Conservation (phyloP, 2,113 vertebrate genomes). For the Labeo rohita region DNA sequence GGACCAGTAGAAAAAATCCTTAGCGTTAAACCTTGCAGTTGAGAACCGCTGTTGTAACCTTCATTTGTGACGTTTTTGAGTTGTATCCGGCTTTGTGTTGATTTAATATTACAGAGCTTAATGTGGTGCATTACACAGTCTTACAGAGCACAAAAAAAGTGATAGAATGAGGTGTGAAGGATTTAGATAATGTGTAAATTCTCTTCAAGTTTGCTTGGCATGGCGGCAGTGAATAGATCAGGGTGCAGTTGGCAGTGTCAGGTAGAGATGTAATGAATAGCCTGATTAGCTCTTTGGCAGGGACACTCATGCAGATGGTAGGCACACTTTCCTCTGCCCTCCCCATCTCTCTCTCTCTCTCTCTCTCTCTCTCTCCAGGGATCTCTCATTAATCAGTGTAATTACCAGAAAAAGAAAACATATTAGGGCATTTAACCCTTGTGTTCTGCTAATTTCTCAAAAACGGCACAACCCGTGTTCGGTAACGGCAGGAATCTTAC, state of each 20-base stretch:
- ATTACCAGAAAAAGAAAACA: conserved; percentile 42
- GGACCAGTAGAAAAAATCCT: no score
- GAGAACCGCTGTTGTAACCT: neutral
- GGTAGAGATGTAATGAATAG: conserved; percentile 48
- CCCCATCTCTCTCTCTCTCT: conserved; percentile 16
- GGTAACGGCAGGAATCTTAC: neutral
- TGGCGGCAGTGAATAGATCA: conserved; percentile 34
- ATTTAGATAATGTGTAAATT: conserved; percentile 32
- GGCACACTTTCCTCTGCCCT: conserved; percentile 27
- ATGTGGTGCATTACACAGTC: conserved; percentile 3
- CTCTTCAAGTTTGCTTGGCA: conserved; percentile 5
- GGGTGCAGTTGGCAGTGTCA: conserved; percentile 48
- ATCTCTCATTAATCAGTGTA: conserved; percentile 43
- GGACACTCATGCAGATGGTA: conserved; percentile 31
- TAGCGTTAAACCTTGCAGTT: no score
- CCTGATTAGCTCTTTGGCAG: conserved; percentile 50
- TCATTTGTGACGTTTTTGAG: neutral
- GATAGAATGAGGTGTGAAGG: conserved; percentile 26
- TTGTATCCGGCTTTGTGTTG: neutral
- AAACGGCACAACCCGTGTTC: neutral
- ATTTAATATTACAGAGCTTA: neutral
- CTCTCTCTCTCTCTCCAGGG: conserved; percentile 21
- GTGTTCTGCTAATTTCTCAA: conserved; percentile 37
- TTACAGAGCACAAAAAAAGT: conserved; percentile 8
- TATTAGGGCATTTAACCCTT: conserved; percentile 42